Base-by-base conservation (phyloP, 2,797 vertebrate species). In the Menidia menidia region DNA sequence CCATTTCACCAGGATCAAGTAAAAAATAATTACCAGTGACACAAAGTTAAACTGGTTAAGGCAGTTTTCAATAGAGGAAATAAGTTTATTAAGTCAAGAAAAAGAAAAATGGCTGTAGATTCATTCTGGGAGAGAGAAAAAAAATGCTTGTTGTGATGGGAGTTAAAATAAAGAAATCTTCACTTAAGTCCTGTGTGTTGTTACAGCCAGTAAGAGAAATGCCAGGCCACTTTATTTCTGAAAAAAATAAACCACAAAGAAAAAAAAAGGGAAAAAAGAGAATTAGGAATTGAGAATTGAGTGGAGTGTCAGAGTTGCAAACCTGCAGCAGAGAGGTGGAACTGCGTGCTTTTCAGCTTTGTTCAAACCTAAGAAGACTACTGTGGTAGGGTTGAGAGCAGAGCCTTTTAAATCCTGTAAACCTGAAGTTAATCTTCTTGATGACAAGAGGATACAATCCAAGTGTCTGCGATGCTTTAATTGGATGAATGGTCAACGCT, bases 351-450 rank as follows among this genome's bases (percentile, higher is more conserved):
- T 39, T 39, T 81, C 64, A 62, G 78, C 63, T 75, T 54, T 54
- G 19, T 59, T 15, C 54, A 78, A 84, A 82, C 82, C 75, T 52
- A 66, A 48, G 67, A 45, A 68, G 64, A 73, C 57, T 75, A 52
- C 12, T 45, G 55, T 59, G 51, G 43, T 41, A 57, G 30, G 66
- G 78, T 35, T 30, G 54, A 31, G 56, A 64, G 11, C 44, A 64
- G 71, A 43, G 6, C 15, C 71, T 77, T 77, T 73, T 78, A 84
- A 81, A 84, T 81, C 87, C 70, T 61, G 60, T 71, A 71, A 70
- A 82, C 77, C 70, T 57, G 48, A 2, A 58, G 51, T 72, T 84
- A 87, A 87, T 84, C 84, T 75, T 76, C 81, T 75, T 75, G 51
- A 71, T 76, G 50, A 57, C 35, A 75, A 81, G 73, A 69, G 62